Base-by-base conservation (phyloP, 1,140 invertebrate genomes). In the Aricia agestis region DNA sequence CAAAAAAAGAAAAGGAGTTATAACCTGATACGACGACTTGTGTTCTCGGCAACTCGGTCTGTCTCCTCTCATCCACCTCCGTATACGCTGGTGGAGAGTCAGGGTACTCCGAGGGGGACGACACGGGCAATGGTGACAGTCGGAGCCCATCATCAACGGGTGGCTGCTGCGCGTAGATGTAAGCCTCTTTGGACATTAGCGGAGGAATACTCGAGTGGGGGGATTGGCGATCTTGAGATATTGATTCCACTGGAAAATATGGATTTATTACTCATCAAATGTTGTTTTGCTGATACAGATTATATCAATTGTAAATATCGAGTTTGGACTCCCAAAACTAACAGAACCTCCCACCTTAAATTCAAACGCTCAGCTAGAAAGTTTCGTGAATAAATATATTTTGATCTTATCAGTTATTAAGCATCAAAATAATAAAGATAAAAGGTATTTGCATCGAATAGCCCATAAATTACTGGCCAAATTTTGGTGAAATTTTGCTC, bases 31-130 rank as follows among this genome's bases (percentile, higher is more conserved):
- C 72, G 7, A 86, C 74, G 11, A 87, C 85, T 70, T 82, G 76
- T 0, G 83, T 85, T 58, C 82, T 76, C 0, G 83, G 82, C 0
- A 74, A 80, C 58, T 65, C 45, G 11, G 52, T 31, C 11, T 61
- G n/a, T 25, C 65, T n/a, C 11, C 25, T 67, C 4, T 71, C 65
- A 17, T 81, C 78, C 4, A 81, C 58, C 45, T 86, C 83, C 0
- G 78, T 78, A 52, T 89, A 89, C 6, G 87, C 83, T 32, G 87
- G 87, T 0, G 86, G 86, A 3, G 85, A 85, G 13, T 84, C 82
- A 0, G 85, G 83, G 42, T 78, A 82, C 13, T 83, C 76, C 0
- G 74, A 67, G 0, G 17, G 17, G 1, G 59, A 63, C 19, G 59
- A 63, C 18, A 84, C 76, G 1, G 84, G 82, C 13, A 86, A 72